These are phyloP conservation scores for Picathartes gymnocephalus DNA, from an alignment of 2,113 vertebrate species.

Conservation along the genomic window DNA sequence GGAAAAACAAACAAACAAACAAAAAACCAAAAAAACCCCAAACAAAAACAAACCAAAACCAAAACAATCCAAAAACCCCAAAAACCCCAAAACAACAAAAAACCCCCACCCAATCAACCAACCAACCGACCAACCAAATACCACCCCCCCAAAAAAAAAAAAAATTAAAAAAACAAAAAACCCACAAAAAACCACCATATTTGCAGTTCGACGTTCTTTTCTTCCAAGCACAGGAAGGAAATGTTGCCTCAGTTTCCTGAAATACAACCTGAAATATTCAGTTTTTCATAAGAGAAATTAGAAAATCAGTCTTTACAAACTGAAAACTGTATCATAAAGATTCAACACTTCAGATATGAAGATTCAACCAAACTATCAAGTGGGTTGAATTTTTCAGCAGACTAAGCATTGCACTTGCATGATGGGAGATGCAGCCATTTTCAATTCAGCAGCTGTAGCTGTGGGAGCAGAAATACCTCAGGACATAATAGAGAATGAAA, in stretches of 20 bases:
- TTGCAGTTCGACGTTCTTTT: background rate
- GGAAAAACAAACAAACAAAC: background rate
- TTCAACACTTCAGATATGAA: background rate
- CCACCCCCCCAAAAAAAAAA: no score
- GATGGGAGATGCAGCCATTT: background rate
- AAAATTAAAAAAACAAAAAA: no score
- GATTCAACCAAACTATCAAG: background rate
- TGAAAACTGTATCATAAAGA: background rate
- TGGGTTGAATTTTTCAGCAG: background rate
- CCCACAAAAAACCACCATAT: background rate
- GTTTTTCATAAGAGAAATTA: background rate
- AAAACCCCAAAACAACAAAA: no score
- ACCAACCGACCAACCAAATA: no score
- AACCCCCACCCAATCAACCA: no score
- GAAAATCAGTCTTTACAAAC: background rate
- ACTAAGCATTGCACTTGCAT: background rate
- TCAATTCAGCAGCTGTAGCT: background rate
- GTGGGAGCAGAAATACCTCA: background rate
- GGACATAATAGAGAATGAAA: background rate
- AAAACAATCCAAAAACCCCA: no score
- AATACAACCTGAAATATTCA: background rate
- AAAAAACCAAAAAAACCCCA: background rate
- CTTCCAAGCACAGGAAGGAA: background rate
- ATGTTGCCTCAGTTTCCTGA: background rate
- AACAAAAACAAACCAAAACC: background rate